A percentile compares a stretch with the other conserved stretches of the same genome.
Conservation (phyloP, 2,113 vertebrate genomes). For the Scopus umbretta region DNA sequence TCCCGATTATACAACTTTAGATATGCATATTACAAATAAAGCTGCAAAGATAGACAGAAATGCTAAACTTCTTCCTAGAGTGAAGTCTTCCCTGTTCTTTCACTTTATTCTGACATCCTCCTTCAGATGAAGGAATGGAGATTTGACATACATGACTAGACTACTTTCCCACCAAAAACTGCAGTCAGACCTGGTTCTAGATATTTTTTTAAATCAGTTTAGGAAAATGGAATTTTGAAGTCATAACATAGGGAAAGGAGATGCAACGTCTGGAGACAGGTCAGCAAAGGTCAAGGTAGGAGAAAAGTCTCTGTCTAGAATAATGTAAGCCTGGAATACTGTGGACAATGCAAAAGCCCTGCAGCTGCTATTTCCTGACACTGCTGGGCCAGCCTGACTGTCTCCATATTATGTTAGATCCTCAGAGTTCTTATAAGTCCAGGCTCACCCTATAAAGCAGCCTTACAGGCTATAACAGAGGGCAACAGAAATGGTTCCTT, state of each 20-base stretch:
- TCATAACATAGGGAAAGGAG: not conserved
- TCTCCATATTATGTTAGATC: not conserved
- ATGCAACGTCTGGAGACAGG: not conserved
- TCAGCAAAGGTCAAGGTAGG: not conserved
- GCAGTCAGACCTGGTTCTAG: not conserved
- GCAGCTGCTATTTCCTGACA: not conserved
- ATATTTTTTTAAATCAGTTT: not conserved
- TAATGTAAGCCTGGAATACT: not conserved
- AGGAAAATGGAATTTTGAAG: not conserved
- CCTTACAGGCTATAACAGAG: not conserved
- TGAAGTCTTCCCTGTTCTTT: not conserved
- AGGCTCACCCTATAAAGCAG: not conserved
- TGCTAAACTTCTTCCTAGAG: not conserved
- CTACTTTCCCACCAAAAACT: not conserved
- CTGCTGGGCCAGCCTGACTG: not conserved
- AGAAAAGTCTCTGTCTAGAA: not conserved
- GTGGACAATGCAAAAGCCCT: not conserved
- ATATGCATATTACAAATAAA: accelerated
- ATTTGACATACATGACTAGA: not conserved
- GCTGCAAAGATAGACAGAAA: not conserved
- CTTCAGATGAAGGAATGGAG: not conserved
- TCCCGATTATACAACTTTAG: not conserved
- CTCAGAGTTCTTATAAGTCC: not conserved
- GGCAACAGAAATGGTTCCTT: not conserved
- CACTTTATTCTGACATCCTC: not conserved